These are phyloP conservation scores for Halocynthia roretzi DNA, from an alignment of 23 tunicate species.

Conservation along the genomic window DNA sequence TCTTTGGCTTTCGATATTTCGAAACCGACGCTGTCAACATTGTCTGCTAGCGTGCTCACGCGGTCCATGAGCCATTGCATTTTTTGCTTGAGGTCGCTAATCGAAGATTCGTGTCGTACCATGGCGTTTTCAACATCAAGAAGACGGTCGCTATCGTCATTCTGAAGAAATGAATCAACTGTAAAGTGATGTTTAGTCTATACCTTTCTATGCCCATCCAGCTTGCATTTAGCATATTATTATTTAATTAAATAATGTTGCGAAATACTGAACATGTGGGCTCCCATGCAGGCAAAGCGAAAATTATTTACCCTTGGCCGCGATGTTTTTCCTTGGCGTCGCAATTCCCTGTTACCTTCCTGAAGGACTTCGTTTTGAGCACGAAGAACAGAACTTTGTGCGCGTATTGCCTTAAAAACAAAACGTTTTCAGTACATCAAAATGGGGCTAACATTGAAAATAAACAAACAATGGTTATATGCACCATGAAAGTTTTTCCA, in stretches of 20 bases:
- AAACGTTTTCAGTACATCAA: neutral
- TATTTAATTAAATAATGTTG: too few relatives aligned
- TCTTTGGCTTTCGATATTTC: slow-evolving; percentile 10
- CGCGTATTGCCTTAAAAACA: slow-evolving; percentile 22
- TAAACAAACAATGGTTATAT: neutral
- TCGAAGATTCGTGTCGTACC: neutral
- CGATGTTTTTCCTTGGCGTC: neutral
- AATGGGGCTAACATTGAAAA: neutral
- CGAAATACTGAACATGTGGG: too few relatives aligned
- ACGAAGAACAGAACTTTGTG: slow-evolving; percentile 38
- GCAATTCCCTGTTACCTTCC: slow-evolving; percentile 7
- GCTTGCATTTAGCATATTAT: too few relatives aligned
- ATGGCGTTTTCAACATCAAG: neutral
- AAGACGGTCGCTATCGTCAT: slow-evolving; percentile 6
- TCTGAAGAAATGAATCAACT: neutral
- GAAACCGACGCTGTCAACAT: neutral
- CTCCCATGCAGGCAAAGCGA: neutral
- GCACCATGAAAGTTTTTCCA: too few relatives aligned
- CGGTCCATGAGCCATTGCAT: slow-evolving; percentile 12
- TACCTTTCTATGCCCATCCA: too few relatives aligned
- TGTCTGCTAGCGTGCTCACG: slow-evolving; percentile 1
- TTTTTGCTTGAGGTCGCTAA: neutral
- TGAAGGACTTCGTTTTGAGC: slow-evolving; percentile 16
- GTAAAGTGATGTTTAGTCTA: too few relatives aligned
- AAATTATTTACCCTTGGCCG: neutral